Evolutionary conservation across 2,888 invertebrate species (phyloP).

Genomic region (Napeogenes inachia): DNA sequence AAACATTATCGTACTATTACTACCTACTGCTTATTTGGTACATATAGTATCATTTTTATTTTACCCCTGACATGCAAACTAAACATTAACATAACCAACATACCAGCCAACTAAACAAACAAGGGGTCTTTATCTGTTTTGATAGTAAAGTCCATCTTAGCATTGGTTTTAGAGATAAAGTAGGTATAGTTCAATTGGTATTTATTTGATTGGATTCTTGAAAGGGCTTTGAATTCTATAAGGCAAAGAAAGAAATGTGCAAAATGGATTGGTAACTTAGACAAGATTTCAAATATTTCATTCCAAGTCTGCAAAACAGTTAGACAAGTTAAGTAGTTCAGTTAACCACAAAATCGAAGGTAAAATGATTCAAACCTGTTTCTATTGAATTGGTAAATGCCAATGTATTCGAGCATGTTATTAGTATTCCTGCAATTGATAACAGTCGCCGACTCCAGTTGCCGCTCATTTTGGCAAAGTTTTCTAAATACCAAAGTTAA

Average conservation of each 20-base stretch:
- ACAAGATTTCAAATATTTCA: slow-evolving; percentile 30
- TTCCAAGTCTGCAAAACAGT: slow-evolving; percentile 19
- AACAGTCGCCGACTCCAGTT: slow-evolving; percentile 43
- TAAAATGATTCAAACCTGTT: slow-evolving; percentile 55
- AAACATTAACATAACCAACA: no score
- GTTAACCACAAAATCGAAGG: slow-evolving; percentile 37
- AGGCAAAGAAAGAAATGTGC: slow-evolving; percentile 41
- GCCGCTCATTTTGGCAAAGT: slow-evolving; percentile 50
- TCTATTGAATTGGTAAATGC: slow-evolving; percentile 30
- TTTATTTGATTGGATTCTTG: slow-evolving; percentile 14
- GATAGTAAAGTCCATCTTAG: no score
- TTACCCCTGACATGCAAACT: no score
- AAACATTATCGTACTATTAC: no score
- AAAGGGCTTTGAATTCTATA: slow-evolving; percentile 40
- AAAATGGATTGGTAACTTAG: slow-evolving; percentile 26
- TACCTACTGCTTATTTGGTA: no score
- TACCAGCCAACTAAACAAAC: no score
- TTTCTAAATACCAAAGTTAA: slow-evolving; percentile 38
- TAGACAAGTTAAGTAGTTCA: slow-evolving; percentile 31
- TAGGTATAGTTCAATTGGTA: no score
- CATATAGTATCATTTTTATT: no score
- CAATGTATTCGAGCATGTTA: slow-evolving; percentile 38
- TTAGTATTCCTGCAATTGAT: slow-evolving; percentile 42
- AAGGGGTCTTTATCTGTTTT: no score
- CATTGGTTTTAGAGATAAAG: slow-evolving; percentile 3